These are phyloP conservation scores for Cydia amplana DNA, from an alignment of 1,140 invertebrate genomes.

Conservation along the genomic window DNA sequence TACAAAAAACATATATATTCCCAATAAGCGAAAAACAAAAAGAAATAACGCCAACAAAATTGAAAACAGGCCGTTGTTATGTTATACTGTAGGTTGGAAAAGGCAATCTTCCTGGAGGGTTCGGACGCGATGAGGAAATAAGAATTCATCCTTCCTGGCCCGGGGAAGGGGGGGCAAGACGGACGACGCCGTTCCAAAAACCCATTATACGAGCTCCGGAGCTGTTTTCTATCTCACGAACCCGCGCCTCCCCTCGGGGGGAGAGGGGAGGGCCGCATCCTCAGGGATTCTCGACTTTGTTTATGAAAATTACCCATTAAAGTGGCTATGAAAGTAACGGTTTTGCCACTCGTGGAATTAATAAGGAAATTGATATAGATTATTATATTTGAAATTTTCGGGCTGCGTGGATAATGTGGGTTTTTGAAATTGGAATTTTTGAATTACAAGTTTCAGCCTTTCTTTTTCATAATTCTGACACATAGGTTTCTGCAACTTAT, in stretches of 20 bases:
- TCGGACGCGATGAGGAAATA: slow-evolving; percentile 79
- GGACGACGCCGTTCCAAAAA: slow-evolving; percentile 80
- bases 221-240: slow-evolving; percentile 80
- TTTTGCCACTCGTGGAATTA: slow-evolving; percentile 76
- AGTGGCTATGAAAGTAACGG: slow-evolving; percentile 78
- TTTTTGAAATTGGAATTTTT: slow-evolving; percentile 7
- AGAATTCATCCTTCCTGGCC: slow-evolving; percentile 79
- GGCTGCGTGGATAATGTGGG: slow-evolving; percentile 16
- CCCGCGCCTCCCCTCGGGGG: slow-evolving; percentile 53
- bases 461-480: neutral
- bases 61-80: slow-evolving; percentile 79
- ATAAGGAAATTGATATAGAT: slow-evolving; percentile 78
- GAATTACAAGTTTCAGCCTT: neutral
- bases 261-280: slow-evolving; percentile 39
- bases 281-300: slow-evolving; percentile 73
- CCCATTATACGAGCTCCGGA: slow-evolving; percentile 79
- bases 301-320: slow-evolving; percentile 80
- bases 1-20: slow-evolving; percentile 27
- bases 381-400: slow-evolving; percentile 43
- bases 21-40: slow-evolving; percentile 53
- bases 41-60: slow-evolving; percentile 70
- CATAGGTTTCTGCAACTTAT: neutral
- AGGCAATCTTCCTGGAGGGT: slow-evolving; percentile 78
- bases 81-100: slow-evolving; percentile 74
- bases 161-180: slow-evolving; percentile 69